Percentiles rank a stretch among this genome's conserved stretches.
Conservation (phyloP, 2,113 vertebrate species). For the Buteo buteo region DNA sequence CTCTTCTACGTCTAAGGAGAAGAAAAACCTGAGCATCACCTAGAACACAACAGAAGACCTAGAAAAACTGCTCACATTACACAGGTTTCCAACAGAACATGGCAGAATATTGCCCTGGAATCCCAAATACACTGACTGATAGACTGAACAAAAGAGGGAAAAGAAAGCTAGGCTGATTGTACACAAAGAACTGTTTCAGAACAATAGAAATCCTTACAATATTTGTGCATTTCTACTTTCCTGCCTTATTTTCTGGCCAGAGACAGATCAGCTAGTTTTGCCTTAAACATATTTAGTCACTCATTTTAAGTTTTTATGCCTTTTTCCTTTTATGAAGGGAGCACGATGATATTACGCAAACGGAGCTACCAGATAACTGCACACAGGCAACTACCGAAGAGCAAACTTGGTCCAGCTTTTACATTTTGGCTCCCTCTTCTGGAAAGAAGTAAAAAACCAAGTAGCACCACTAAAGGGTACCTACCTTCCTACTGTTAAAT, state of each 20-base stretch:
- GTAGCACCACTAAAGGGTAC: neutral
- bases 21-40: neutral
- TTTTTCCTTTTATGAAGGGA: neutral
- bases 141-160: neutral
- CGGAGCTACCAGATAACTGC: neutral
- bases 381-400: neutral
- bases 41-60: neutral
- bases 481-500: neutral
- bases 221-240: neutral
- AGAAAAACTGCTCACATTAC: neutral
- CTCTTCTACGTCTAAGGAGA: neutral
- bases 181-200: neutral
- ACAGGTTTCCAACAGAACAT: neutral
- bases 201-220: neutral
- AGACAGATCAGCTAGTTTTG: neutral
- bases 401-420: neutral
- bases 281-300: neutral
- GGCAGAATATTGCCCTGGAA: neutral
- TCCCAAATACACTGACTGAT: neutral
- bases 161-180: neutral
- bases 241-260: neutral
- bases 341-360: rapidly evolving
- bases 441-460: neutral
- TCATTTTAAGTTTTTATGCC: neutral
- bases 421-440: conserved; percentile 48